Evolutionary conservation across 2,888 invertebrate species (phyloP), one percentile per base, ranked within the genome.

Genomic region (Mesorhabditis sp.): DNA sequence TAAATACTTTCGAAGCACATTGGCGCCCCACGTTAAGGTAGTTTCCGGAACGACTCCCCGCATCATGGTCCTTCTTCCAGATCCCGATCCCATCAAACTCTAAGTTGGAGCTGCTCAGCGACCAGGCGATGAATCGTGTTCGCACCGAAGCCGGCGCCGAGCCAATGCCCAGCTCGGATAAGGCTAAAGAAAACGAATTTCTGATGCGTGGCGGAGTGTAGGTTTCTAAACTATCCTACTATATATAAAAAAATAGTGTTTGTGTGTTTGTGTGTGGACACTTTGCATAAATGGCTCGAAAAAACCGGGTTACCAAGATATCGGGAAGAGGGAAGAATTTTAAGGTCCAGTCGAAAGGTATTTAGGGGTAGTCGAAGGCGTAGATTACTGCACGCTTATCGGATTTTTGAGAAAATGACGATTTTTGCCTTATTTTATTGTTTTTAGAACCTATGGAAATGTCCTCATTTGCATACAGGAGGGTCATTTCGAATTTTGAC

Each of bases 1-100:
- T 10, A 50, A 50, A 50, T 50, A 50, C n/a, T 50, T 50, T 50
- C 7, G 58, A 50, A 50, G 58, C 58, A 50, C 58, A 50, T n/a
- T 50, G 58, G 58, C 58, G 58, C 58, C 58, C 7, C 58, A 50
- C n/a, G 58, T 50, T n/a, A 50, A 50, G 58, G 58, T 50, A n/a
- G 1, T 10, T 13, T 50, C n/a, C n/a, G 58, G 58, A 28, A 28
- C 28, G 28, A 28, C 28, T 28, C 1, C n/a, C 58, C n/a, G 10
- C 58, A 50, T 2, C 58, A 10, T 13, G 1, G 58, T n/a, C n/a
- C 58, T 1, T 50, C 7, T 13, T 50, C n/a, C n/a, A 50, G 58
- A 50, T 50, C 58, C 58, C 58, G n/a, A 50, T 50, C n/a, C 58
- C 58, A 50, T 50, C 58, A 10, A 50, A 50, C 58, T 50, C 58